phyloP scores from a whole-genome alignment of 2,888 invertebrate genomes.

The Hesperia comma region DNA sequence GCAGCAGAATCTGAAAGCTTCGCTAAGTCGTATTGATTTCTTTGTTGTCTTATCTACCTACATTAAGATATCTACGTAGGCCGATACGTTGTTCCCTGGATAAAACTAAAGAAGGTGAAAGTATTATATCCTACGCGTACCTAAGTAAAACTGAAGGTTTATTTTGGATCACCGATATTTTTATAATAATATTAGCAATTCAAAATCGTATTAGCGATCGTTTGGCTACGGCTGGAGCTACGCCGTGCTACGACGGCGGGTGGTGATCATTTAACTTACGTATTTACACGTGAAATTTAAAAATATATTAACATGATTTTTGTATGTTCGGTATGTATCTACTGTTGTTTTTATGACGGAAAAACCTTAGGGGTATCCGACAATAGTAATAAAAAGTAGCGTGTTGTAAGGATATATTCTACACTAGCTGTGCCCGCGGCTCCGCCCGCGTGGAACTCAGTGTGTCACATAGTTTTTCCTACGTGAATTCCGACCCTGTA shows the following conservation, averaged over 20 bases:
- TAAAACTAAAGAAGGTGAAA: background rate
- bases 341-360: too few species aligned
- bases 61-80: conserved; percentile 1
- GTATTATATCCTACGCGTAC: background rate
- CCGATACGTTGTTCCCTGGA: background rate
- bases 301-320: too few species aligned
- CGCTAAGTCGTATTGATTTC: conserved; percentile 43
- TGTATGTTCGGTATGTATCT: too few species aligned
- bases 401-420: too few species aligned
- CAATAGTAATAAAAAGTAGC: too few species aligned
- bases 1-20: conserved; percentile 20
- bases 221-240: background rate
- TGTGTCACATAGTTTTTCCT: too few species aligned
- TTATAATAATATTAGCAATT: too few species aligned
- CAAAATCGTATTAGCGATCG: too few species aligned
- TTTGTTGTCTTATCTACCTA: conserved; percentile 37
- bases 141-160: background rate
- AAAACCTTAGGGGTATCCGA: too few species aligned
- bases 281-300: conserved; percentile 25
- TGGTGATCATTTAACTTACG: conserved; percentile 10
- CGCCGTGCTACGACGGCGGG: background rate
- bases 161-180: background rate
- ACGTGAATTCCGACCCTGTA: too few species aligned
- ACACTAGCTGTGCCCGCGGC: too few species aligned
- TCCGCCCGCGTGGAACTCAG: too few species aligned